phyloP scores from a whole-genome alignment of 2,797 vertebrate species.

The Gadopsis bispinosus region DNA sequence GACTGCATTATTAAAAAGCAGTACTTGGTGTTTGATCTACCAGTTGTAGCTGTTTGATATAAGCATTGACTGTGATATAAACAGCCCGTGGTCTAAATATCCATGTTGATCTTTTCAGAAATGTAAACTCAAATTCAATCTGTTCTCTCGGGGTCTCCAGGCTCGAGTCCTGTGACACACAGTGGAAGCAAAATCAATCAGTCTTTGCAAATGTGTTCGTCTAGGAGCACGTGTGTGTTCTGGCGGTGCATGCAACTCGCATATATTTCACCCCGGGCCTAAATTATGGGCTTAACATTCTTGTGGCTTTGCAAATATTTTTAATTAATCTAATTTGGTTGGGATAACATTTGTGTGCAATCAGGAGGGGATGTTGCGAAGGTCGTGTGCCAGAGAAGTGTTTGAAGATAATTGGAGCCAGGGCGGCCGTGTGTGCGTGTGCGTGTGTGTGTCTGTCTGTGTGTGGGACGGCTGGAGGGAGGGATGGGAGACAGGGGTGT shows the following conservation, averaged over 20 bases:
- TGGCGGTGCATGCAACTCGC: constrained; percentile 69
- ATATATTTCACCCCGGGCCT: constrained; percentile 76
- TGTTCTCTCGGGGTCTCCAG: constrained; percentile 53
- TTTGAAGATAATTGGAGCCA: constrained; percentile 89
- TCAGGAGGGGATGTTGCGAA: constrained; percentile 85
- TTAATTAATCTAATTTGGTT: constrained; percentile 88
- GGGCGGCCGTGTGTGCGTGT: constrained; percentile 55
- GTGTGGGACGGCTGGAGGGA: constrained; percentile 73
- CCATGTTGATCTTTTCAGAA: constrained; percentile 68
- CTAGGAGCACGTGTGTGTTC: constrained; percentile 68
- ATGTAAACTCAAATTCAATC: constrained; percentile 61
- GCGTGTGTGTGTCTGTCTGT: constrained; percentile 50
- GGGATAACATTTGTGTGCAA: constrained; percentile 87
- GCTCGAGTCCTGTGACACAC: constrained; percentile 52
- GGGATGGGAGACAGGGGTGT: constrained; percentile 74
- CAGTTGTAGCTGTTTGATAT: constrained; percentile 69
- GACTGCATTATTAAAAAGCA: constrained; percentile 65
- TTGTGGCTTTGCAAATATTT: constrained; percentile 88
- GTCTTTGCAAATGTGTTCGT: constrained; percentile 58
- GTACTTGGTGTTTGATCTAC: constrained; percentile 60
- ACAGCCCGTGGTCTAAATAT: constrained; percentile 67
- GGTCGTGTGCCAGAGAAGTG: constrained; percentile 85
- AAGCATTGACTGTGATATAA: constrained; percentile 65
- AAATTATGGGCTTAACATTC: constrained; percentile 85
- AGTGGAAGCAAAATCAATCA: constrained; percentile 53